Evolutionary conservation across 2,888 invertebrate species (phyloP).

Genomic region (Helicoverpa assulta): DNA sequence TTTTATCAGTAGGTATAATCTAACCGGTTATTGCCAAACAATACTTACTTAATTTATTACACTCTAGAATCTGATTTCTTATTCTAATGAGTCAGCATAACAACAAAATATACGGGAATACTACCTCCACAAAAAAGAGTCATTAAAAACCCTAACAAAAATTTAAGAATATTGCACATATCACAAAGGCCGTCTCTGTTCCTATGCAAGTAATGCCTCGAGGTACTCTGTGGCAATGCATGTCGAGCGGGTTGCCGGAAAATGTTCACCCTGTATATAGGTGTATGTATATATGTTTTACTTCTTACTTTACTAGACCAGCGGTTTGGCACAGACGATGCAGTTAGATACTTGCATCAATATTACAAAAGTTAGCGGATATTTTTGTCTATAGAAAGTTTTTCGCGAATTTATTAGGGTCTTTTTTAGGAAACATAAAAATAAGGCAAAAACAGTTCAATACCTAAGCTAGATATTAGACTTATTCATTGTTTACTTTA

Average conservation of each 20-base stretch:
- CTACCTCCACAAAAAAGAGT: not conserved
- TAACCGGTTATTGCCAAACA: too few relatives aligned
- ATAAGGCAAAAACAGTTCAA: too few relatives aligned
- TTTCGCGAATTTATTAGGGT: too few relatives aligned
- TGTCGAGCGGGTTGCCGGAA: constrained; percentile 38
- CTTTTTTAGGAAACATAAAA: too few relatives aligned
- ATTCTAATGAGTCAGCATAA: too few relatives aligned
- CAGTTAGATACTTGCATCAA: constrained; percentile 17
- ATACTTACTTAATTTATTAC: too few relatives aligned
- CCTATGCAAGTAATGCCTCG: constrained; percentile 49
- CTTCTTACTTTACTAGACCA: constrained; percentile 19
- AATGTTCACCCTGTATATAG: constrained; percentile 24
- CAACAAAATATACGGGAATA: not conserved
- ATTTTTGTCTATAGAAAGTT: constrained; percentile 38
- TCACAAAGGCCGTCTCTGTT: constrained; percentile 37
- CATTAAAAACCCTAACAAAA: not conserved
- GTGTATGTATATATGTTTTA: constrained; percentile 18
- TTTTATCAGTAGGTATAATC: too few relatives aligned
- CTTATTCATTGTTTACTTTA: too few relatives aligned
- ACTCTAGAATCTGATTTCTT: too few relatives aligned
- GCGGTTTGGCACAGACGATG: constrained; percentile 13
- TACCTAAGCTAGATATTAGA: too few relatives aligned
- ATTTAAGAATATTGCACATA: not conserved
- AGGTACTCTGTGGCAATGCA: constrained; percentile 50
- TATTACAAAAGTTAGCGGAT: not conserved